Base-by-base conservation (phyloP, 2,888 invertebrate genomes). In the Hemistola chrysoprasaria region DNA sequence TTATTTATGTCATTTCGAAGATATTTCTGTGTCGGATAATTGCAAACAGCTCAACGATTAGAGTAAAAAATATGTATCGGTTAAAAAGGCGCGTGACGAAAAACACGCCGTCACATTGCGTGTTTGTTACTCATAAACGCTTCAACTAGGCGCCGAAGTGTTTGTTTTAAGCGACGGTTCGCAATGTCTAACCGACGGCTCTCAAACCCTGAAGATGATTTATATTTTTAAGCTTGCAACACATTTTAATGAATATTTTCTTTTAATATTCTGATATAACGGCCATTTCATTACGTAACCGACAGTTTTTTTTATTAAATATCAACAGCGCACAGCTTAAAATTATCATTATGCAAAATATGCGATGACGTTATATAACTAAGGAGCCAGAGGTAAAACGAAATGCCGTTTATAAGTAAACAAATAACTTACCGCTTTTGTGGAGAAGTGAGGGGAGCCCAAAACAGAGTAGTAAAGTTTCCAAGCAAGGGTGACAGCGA, bases 401-500 rank as follows among this genome's bases (percentile, higher is more conserved):
- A 61, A 71, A 63, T 48, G 51, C 55, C 43, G 22, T 22, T 27
- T 8, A 8, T 11, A 28, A 66, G 54, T 69, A 72, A 74, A 70
- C 59, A 72, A 70, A 62, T 60, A 44, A 57, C 84, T 84, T 77
- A 84, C 84, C 83, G 67, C 65, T 59, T 73, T 57, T 53, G 66
- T 44, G 43, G 68, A 47, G 64, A 65, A 63, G 70, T 60, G 53
- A 61, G 57, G 31, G 7, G 11, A 61, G 63, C 41, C 39, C 54
- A 50, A 53, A 56, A 53, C 49, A 42, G 55, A 56, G 55, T 58
- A 49, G 2, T 16, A 16, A 16, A 3, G 2, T 50, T 47, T 28
- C 24, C 24, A 11, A 26, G 10, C 6, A n/a, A n/a, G 10, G 25
- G 28, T 16, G 20, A 21, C 25, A 16, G 47, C 50, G 47, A 54